Evolutionary conservation across 2,888 invertebrate species (phyloP).

Genomic region (Platerodrilus igneus): DNA sequence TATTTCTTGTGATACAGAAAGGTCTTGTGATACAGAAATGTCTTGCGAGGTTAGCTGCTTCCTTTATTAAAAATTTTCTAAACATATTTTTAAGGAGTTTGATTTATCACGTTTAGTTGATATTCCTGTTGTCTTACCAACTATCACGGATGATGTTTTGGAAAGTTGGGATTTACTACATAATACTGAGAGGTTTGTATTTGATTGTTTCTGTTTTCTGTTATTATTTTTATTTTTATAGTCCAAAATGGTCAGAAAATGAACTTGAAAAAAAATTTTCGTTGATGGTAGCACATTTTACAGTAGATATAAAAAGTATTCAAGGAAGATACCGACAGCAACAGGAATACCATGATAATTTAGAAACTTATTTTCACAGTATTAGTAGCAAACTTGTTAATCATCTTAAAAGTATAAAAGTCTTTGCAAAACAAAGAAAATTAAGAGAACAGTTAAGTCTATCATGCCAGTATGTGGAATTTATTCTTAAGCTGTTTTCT

Average conservation of each 20-base stretch:
- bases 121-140: constrained; percentile 6
- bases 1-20: too few species aligned
- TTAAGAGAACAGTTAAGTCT: background rate
- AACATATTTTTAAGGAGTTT: too few species aligned
- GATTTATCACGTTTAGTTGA: too few species aligned
- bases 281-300: constrained; percentile 17
- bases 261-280: constrained; percentile 22
- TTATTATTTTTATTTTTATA: constrained; percentile 5
- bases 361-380: background rate
- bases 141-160: constrained; percentile 2
- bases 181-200: constrained; percentile 2
- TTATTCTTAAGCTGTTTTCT: constrained; percentile 8
- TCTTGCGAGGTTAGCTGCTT: too few species aligned
- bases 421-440: background rate
- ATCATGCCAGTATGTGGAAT: constrained; percentile 11
- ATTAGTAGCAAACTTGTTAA: constrained; percentile 4
- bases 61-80: too few species aligned
- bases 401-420: background rate
- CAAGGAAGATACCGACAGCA: constrained; percentile 13
- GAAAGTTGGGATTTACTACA: constrained; percentile 2
- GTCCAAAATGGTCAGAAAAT: constrained; percentile 9
- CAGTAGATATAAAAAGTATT: constrained; percentile 17
- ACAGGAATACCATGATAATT: constrained; percentile 4
- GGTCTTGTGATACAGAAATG: too few species aligned
- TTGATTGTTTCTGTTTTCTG: background rate